phyloP scores from a whole-genome alignment of 2,113 vertebrate species.

The Raja brachyura region DNA sequence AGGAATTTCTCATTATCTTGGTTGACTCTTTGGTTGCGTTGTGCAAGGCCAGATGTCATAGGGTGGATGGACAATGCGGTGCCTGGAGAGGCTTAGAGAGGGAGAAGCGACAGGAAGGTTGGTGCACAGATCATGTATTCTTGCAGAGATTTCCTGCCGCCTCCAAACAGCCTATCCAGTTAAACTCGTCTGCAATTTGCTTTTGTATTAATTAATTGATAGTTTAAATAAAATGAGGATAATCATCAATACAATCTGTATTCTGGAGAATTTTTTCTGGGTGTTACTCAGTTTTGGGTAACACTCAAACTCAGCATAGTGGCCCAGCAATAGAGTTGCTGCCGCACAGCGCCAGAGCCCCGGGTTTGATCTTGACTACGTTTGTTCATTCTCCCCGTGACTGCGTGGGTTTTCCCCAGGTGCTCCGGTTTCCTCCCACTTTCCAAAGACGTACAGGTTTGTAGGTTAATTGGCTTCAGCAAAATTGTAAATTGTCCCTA shows the following conservation, averaged over 20 bases:
- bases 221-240: background rate
- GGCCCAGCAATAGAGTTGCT: no score
- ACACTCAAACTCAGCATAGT: no score
- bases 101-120: background rate
- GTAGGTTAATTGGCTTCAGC: no score
- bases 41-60: background rate
- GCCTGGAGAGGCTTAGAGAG: background rate
- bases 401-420: no score
- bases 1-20: background rate
- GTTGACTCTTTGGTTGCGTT: background rate
- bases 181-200: background rate
- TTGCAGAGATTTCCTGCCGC: background rate
- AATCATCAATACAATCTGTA: no score
- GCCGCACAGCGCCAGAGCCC: no score
- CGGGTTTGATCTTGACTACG: no score
- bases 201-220: background rate
- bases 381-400: no score
- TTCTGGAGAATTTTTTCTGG: background rate
- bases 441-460: no score
- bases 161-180: background rate
- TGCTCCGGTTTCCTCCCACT: no score
- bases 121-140: background rate
- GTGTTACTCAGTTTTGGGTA: background rate
- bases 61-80: background rate
- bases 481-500: no score